Evolutionary conservation across 2,113 vertebrate species (phyloP), one percentile per base, ranked within the genome.

Genomic region (Cyphotilapia sp.): DNA sequence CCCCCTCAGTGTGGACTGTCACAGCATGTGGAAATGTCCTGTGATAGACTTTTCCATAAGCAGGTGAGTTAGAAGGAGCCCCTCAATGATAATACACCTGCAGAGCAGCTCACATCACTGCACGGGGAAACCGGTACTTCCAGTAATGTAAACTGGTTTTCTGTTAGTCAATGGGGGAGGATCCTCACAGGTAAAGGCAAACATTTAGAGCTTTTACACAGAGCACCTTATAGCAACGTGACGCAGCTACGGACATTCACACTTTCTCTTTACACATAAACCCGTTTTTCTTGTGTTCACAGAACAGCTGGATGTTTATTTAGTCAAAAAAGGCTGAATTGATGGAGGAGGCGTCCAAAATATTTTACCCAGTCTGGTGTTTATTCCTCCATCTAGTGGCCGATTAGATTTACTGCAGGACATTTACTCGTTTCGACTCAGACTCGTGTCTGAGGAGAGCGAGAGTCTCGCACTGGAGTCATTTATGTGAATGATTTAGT

Each of bases 271-370:
- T 3, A 31, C 59, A 33, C 16, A 19, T 33, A 3, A 63, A 9
- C 5, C 24, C 1, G 6, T 0, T 33, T 31, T 27, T 49, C 71
- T 19, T 17, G 11, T 33, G 14, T 63, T 69, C 11, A 69, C n/a
- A 8, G 33, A 69, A 14, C 19, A 1, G 17, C 2, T 8, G 61
- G 33, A 1, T 69, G 33, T 69, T 69, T 8, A 5, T 38, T n/a
- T 8, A 80, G 9, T 11, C 29, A 16, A 9, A 0, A 24, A 5
- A 12, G 0, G 33, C 17, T 6, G 31, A 66, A 35, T 0, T 38
- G 1, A n/a, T 22, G 33, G 0, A 13, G 4, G 9, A 38, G 10
- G 1, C 0, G 10, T 40, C 33, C 0, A 13, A 38, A 38, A 38
- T 33, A 22, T 22, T 66, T 38, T n/a, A 38, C 35, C 61, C 31